These are phyloP conservation scores for Pelecanoides urinatrix DNA, from an alignment of 2,113 vertebrate genomes.

Conservation along the genomic window DNA sequence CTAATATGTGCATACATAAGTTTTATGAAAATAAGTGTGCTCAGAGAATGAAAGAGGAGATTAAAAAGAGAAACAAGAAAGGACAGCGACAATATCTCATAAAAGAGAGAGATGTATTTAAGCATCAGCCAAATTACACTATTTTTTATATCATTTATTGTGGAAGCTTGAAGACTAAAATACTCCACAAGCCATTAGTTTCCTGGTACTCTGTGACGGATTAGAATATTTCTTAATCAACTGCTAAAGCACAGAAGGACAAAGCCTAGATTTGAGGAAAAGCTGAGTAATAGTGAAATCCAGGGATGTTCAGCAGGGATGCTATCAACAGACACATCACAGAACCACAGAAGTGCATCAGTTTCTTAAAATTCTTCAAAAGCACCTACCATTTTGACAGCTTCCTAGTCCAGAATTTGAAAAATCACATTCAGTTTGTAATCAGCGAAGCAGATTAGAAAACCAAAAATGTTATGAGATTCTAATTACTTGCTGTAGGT, in stretches of 20 bases:
- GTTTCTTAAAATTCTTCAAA: background rate
- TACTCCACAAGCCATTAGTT: conserved; percentile 61
- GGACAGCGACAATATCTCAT: background rate
- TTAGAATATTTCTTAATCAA: conserved; percentile 72
- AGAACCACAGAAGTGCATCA: background rate
- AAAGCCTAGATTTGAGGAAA: conserved; percentile 43
- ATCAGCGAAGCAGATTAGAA: background rate
- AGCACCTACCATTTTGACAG: background rate
- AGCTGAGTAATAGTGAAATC: background rate
- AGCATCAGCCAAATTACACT: conserved; percentile 52
- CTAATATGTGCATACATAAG: conserved; percentile 24
- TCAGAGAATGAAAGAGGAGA: conserved; percentile 46
- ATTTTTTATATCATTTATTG: conserved; percentile 56
- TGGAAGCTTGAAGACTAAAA: conserved; percentile 63
- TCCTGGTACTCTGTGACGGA: conserved; percentile 43
- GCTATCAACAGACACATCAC: background rate
- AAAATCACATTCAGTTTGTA: background rate
- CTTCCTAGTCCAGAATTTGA: background rate
- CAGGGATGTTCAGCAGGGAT: background rate
- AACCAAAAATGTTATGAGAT: background rate
- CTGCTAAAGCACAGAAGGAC: conserved; percentile 45
- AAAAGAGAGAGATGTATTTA: conserved; percentile 39
- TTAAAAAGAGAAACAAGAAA: conserved; percentile 26
- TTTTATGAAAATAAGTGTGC: conserved; percentile 47
- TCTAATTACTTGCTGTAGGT: background rate